Conservation (phyloP, 2,888 invertebrate genomes). For the Diplolepis rosae region DNA sequence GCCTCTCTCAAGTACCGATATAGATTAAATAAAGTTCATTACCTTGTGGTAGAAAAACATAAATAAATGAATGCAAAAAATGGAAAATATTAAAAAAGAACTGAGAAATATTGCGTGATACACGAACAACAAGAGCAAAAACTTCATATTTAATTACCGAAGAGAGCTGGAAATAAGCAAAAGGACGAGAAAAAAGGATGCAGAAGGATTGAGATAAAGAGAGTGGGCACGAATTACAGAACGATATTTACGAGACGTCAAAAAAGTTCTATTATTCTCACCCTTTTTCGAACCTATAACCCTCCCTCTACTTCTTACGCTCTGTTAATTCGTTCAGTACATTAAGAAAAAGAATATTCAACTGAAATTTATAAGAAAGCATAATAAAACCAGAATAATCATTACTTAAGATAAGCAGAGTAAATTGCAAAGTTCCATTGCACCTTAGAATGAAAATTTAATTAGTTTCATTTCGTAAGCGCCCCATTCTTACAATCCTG, state of each 20-base stretch:
- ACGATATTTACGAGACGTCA: conserved; percentile 19
- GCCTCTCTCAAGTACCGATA: too few species aligned
- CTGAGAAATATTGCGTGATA: neutral
- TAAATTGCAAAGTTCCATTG: too few species aligned
- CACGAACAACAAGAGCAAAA: neutral
- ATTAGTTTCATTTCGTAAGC: neutral
- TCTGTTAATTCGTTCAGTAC: conserved; percentile 2
- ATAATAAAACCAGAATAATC: too few species aligned
- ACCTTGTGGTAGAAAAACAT: too few species aligned
- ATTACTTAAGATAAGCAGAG: too few species aligned
- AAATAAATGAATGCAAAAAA: neutral
- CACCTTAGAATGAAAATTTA: neutral
- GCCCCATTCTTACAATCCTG: neutral
- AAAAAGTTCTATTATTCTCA: conserved; percentile 27
- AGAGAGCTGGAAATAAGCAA: neutral
- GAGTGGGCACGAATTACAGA: conserved; percentile 24
- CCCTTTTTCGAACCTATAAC: conserved; percentile 12
- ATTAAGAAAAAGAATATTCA: neutral
- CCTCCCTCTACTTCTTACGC: neutral
- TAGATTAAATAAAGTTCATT: too few species aligned
- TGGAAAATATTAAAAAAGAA: neutral
- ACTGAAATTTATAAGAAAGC: neutral
- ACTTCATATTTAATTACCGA: conserved; percentile 15
- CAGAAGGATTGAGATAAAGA: conserved; percentile 1
- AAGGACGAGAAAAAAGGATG: neutral